Evolutionary conservation across 2,797 vertebrate species (phyloP), one percentile per base, ranked within the genome.

Genomic region (Meda fulgida): DNA sequence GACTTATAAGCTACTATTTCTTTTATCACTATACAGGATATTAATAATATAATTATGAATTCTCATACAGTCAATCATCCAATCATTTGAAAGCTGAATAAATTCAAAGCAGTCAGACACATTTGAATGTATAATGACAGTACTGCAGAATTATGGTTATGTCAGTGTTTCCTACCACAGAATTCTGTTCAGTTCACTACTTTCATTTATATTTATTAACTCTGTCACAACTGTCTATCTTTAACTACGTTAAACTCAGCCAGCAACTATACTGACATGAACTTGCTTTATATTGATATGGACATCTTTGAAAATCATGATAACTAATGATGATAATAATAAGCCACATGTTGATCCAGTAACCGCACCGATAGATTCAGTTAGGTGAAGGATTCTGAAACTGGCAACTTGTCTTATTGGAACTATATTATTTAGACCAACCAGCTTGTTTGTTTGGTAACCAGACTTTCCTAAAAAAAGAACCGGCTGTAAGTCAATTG

Each of bases 1-100:
- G 91, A 92, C 90, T 91, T 93, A 91, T 76, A 46, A 91, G 90
- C 93, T 93, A 91, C 92, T 92, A 92, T 92, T 86, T 87, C 80
- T 81, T 90, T 92, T 92, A 93, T 93, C 92, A 92, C 93, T 84
- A 46, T 93, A 89, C 92, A 94, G 94, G 94, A 95, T 94, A 95
- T 95, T 95, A 96, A 95, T 93, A 93, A 93, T 88, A 92, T 87
- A 92, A 92, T 87, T 75, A 87, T 87, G 92, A 92, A 93, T 94
- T 93, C 92, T 43, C 46, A 93, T 93, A 93, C 90, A 92, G 93
- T 93, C 93, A 91, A 93, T 95, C 92, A 93, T 92, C 93, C 69
- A 94, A 89, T 29, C 89, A 89, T 90, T 92, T 91, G 83, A 91
- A 91, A 87, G 89, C 87, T 63, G 86, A 80, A 77, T 83, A 89